Evolutionary conservation across 1,140 invertebrate genomes (phyloP).

Genomic region (Drosophila repletoides): DNA sequence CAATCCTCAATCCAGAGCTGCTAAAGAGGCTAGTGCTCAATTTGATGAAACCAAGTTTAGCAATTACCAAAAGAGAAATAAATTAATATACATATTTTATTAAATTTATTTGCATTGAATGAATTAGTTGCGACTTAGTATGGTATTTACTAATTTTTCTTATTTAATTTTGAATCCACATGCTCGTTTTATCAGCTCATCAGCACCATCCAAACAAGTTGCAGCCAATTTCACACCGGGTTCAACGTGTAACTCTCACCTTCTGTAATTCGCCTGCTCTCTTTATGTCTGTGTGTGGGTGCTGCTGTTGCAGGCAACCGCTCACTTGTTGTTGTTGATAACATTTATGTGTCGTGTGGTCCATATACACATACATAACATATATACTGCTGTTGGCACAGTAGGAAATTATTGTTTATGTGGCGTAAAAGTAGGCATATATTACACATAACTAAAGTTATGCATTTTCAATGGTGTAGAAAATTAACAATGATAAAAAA

Average conservation of each 20-base stretch:
- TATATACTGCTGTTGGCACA: no score
- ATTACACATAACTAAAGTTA: no score
- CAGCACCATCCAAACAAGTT: background rate
- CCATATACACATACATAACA: no score
- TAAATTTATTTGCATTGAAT: background rate
- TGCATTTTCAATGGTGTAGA: no score
- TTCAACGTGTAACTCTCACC: conserved; percentile 35
- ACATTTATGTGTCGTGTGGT: background rate
- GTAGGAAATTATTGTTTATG: no score
- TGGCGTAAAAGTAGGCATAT: no score
- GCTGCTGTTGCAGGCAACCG: conserved; percentile 13
- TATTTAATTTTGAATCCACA: background rate
- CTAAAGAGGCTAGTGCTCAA: conserved; percentile 37
- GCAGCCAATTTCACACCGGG: conserved; percentile 44
- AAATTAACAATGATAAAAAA: no score
- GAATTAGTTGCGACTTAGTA: background rate
- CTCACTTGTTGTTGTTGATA: conserved; percentile 27
- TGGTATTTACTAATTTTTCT: background rate
- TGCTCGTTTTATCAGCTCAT: no score
- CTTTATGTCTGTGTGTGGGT: conserved; percentile 40
- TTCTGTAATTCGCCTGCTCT: conserved; percentile 24
- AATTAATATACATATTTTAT: background rate
- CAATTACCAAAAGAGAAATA: background rate
- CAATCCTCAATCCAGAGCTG: conserved; percentile 1
- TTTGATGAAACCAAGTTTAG: background rate